Conservation (phyloP, 2,888 invertebrate species). For the Machimus atricapillus region DNA sequence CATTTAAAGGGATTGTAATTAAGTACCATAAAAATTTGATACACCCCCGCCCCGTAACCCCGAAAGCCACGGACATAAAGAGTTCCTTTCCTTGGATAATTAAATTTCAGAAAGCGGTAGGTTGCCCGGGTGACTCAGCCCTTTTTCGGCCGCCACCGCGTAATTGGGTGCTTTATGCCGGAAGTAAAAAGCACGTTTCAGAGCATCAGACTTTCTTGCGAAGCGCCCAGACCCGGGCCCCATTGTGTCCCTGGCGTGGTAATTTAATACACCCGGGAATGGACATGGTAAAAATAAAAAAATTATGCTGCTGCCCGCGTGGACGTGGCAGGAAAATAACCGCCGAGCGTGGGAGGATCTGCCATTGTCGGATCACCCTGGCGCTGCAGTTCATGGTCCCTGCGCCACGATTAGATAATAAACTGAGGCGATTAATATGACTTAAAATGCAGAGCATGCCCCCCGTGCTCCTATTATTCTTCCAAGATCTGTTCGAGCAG, state of each 20-base stretch:
- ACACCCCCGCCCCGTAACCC: not conserved
- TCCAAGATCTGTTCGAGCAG: not conserved
- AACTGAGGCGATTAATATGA: not conserved
- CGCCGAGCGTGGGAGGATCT: not conserved
- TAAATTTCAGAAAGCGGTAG: not conserved
- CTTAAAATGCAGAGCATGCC: not conserved
- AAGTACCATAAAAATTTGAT: conserved; percentile 18
- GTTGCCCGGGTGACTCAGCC: not conserved
- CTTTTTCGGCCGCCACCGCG: not conserved
- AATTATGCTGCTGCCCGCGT: not conserved
- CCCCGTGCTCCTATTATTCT: not conserved
- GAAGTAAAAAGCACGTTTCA: conserved; percentile 15
- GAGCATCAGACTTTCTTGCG: not conserved
- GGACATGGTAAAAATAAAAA: conserved; percentile 8
- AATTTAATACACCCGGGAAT: conserved; percentile 13
- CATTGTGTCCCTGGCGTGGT: conserved; percentile 16
- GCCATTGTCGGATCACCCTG: not conserved
- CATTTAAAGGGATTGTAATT: conserved; percentile 13
- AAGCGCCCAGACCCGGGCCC: not conserved
- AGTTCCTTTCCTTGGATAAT: not conserved
- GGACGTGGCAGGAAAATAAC: not conserved
- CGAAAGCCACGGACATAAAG: not conserved
- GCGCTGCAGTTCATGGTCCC: not conserved
- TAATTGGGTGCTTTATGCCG: not conserved
- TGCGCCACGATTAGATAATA: conserved; percentile 24